Base-by-base conservation (phyloP, 2,797 vertebrate genomes). In the Danio aesculapii region DNA sequence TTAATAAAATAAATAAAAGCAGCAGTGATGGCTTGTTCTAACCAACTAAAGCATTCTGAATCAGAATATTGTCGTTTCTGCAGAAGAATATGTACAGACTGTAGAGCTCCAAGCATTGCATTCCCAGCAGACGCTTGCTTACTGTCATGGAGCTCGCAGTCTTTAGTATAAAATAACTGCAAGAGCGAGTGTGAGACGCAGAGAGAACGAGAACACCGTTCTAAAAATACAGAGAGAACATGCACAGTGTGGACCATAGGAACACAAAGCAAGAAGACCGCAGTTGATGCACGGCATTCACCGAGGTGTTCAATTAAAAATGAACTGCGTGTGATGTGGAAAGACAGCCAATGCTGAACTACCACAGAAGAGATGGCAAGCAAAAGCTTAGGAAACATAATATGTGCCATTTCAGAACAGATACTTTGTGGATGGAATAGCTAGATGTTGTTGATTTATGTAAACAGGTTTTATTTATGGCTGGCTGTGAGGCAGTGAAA, bases 141-240 rank as follows among this genome's bases (percentile, higher is more conserved):
- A 64, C 78, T 57, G 69, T 80, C 69, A 53, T n/a, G 14, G 8
- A 72, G 39, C 49, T 52, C 67, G 21, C 8, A 17, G 43, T 44
- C 19, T 80, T 80, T 72, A 73, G 64, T 47, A 80, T 64, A 73
- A 63, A 80, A 80, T 17, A 62, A 39, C 68, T 10, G 59, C 47
- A 70, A 21, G 47, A 73, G 50, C 6, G 61, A 55, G 12, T 52
- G 46, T 1, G 4, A 52, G 49, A 63, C 30, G 61, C 2, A 11
- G 17, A 66, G 30, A 41, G 17, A 70, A 69, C 6, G 13, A 62
- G 30, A 72, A 50, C 78, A 58, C 14, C 16, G 10, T 81, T 74
- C 78, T 81, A 74, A 74, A 81, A 81, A 74, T 81, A 81, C 61
- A 64, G 41, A 11, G 30, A 46, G 67, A 73, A 66, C 50, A 66